Evolutionary conservation across 2,888 invertebrate genomes (phyloP).

Genomic region (Julus scanicus): DNA sequence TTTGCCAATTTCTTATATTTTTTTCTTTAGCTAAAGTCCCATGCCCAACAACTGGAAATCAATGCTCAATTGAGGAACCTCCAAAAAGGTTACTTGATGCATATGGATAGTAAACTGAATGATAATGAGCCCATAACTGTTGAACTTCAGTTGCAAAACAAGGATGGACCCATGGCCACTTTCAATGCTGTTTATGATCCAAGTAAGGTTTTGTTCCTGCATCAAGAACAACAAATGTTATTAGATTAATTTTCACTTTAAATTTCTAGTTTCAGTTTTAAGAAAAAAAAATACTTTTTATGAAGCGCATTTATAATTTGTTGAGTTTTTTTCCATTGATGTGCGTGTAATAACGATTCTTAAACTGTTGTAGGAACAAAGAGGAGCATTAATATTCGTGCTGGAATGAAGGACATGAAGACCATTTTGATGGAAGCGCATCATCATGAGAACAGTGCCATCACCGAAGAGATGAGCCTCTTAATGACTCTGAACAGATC

Average conservation of each 20-base stretch:
- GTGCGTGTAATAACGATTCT: neutral
- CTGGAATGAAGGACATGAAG: conserved; percentile 62
- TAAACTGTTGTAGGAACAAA: neutral
- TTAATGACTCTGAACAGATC: conserved; percentile 62
- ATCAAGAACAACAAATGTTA: too few species aligned
- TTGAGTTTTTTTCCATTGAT: neutral
- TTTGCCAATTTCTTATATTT: neutral
- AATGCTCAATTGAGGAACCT: conserved; percentile 50
- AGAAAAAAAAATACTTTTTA: neutral
- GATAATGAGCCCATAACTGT: conserved; percentile 42
- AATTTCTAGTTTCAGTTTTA: too few species aligned
- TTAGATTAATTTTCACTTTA: too few species aligned
- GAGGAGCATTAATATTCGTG: conserved; percentile 59
- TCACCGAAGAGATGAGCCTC: conserved; percentile 61
- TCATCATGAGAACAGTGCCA: conserved; percentile 61
- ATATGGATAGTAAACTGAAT: conserved; percentile 50
- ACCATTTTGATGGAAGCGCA: conserved; percentile 61
- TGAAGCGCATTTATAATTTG: neutral
- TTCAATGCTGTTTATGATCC: conserved; percentile 50
- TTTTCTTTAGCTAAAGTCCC: conserved; percentile 46
- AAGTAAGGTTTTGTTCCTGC: neutral
- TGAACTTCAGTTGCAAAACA: conserved; percentile 44
- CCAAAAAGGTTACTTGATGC: conserved; percentile 37
- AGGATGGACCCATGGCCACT: conserved; percentile 12
- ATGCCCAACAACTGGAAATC: conserved; percentile 46